Percentiles rank a stretch among this genome's conserved stretches.
Conservation (phyloP, 2,888 invertebrate genomes). For the Drosophila neotestacea region DNA sequence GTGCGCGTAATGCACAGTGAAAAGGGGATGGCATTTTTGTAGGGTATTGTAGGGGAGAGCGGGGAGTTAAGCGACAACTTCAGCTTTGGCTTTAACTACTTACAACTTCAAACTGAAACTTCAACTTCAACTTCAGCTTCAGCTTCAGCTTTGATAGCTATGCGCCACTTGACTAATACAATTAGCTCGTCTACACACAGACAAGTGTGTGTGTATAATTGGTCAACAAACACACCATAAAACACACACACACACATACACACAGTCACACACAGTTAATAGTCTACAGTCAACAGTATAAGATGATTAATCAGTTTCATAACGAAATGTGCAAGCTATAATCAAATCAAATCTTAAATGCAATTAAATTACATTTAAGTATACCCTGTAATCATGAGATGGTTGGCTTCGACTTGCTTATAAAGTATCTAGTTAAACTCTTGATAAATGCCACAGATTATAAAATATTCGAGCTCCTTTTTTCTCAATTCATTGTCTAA, state of each 20-base stretch:
- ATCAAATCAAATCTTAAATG: slow-evolving; percentile 12
- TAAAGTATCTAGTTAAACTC: neutral
- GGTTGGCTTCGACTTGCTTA: neutral
- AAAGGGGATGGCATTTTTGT: slow-evolving; percentile 1
- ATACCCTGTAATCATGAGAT: neutral
- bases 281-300: neutral
- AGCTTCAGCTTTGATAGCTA: slow-evolving; percentile 15
- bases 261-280: neutral
- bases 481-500: too few species aligned
- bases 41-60: neutral
- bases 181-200: slow-evolving; percentile 22
- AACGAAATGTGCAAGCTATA: slow-evolving; percentile 28
- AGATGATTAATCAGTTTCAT: slow-evolving; percentile 26
- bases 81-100: slow-evolving; percentile 6
- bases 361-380: slow-evolving; percentile 14
- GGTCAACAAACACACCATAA: slow-evolving; percentile 5
- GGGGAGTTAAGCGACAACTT: slow-evolving; percentile 3
- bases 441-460: too few species aligned
- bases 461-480: too few species aligned
- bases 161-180: slow-evolving; percentile 30
- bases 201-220: slow-evolving; percentile 20
- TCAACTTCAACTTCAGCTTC: neutral
- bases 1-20: slow-evolving; percentile 34
- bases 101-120: slow-evolving; percentile 7
- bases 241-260: neutral